Evolutionary conservation across 2,113 vertebrate species (phyloP), one percentile per base, ranked within the genome.

Genomic region (Etheostoma spectabile): DNA sequence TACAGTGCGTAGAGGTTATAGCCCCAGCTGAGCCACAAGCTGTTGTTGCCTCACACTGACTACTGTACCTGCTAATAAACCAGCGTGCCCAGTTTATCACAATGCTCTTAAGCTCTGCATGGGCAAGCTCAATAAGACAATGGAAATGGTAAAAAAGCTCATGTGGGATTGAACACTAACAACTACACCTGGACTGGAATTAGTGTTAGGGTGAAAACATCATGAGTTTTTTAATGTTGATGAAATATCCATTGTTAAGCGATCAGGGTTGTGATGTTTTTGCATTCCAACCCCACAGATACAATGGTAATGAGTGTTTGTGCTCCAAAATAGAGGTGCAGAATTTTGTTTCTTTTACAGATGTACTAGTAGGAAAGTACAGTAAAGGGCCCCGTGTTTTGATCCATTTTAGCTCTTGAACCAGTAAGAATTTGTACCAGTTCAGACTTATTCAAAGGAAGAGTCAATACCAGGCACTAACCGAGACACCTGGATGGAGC

Each of bases 1-100:
- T 6, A 52, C 48, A 74, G 72, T 55, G 88, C 42, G 15, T 85
- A 83, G 89, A 93, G 92, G 93, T 93, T 93, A 91, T 84, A 87
- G 85, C 88, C 88, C 93, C 83, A 82, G 88, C 92, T 92, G 94
- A 94, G 94, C 85, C 77, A 83, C 93, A 93, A 95, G 93, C 93
- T 94, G 94, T 89, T 93, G 90, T 83, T 91, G 56, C 87, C 80
- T 70, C 48, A 83, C 82, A 61, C 83, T 14, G 68, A 83, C 46
- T 84, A 68, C 63, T 77, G 75, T 91, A 89, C 84, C 85, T 88
- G 85, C 89, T 85, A 62, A 86, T 84, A 70, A 62, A 74, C 78
- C 84, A 65, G 85, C 35, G 14, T 86, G 86, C 51, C 57, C 84
- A 76, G 86, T 87, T 91, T 74, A 87, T 79, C 82, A 88, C 59